Evolutionary conservation across 1,140 invertebrate species (phyloP).

Genomic region (Aphaenogaster rudis): DNA sequence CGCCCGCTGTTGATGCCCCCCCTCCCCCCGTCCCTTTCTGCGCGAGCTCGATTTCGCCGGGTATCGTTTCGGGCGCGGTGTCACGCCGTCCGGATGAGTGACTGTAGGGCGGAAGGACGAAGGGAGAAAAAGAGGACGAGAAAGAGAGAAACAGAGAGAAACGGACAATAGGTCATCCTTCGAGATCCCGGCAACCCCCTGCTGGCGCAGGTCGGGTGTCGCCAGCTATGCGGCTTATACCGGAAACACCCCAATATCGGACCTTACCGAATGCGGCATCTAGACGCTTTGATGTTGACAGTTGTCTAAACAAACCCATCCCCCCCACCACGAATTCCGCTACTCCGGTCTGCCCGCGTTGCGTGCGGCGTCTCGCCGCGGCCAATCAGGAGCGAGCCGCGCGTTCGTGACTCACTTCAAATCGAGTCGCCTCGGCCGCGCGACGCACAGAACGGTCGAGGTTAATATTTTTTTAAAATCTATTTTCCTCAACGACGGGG

Average conservation of each 20-base stretch:
- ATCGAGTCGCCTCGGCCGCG: not conserved
- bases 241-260: not conserved
- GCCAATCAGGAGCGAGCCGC: not conserved
- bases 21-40: not conserved
- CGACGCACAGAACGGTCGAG: not conserved
- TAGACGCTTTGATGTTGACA: conserved; percentile 10
- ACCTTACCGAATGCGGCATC: conserved; percentile 13
- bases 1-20: conserved; percentile 70
- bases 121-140: not conserved
- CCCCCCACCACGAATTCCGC: not conserved
- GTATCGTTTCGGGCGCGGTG: conserved; percentile 70
- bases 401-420: not conserved
- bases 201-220: conserved; percentile 31
- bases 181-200: conserved; percentile 64
- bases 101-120: not conserved
- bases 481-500: not conserved
- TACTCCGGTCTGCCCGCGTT: not conserved
- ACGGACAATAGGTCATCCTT: conserved; percentile 61
- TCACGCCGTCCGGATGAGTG: conserved; percentile 22
- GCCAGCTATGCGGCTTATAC: not conserved
- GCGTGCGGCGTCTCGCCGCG: not conserved
- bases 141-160: conserved; percentile 3
- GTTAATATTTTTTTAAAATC: not conserved
- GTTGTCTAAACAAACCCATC: conserved; percentile 20
- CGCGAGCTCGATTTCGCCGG: conserved; percentile 67